A percentile compares a stretch with the other conserved stretches of the same genome.
phyloP scores from a whole-genome alignment of 92 coral and sea anemone species.

The Phymanthus crucifer region DNA sequence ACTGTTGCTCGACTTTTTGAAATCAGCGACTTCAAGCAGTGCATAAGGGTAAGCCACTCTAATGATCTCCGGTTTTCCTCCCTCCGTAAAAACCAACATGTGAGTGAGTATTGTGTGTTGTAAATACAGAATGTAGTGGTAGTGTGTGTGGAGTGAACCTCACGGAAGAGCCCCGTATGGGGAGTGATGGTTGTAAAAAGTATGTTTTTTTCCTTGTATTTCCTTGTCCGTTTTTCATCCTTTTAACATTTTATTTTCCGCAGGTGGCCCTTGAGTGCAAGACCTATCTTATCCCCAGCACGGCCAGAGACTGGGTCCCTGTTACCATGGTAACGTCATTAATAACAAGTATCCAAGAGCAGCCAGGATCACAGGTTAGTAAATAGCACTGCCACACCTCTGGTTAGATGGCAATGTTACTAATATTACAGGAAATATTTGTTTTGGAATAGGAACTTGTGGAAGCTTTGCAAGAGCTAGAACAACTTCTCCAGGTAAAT shows the following conservation, averaged over 20 bases:
- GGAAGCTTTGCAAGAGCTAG: constrained; percentile 53
- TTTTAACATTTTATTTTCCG: not conserved
- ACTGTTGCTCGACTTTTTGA: constrained; percentile 77
- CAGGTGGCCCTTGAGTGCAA: constrained; percentile 73
- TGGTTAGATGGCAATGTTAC: not conserved
- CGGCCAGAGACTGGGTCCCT: constrained; percentile 90
- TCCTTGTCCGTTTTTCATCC: too few species aligned
- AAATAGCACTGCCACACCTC: not conserved
- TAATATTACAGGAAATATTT: not conserved
- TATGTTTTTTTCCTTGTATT: too few species aligned
- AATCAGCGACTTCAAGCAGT: constrained; percentile 68
- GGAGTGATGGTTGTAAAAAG: too few species aligned
- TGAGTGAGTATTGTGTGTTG: too few species aligned
- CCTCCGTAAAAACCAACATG: too few species aligned
- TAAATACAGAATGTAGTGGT: too few species aligned
- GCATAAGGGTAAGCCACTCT: constrained; percentile 45
- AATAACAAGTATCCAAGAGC: constrained; percentile 50
- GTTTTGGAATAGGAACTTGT: constrained; percentile 44
- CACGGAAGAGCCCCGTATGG: too few species aligned
- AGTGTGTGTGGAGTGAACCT: too few species aligned
- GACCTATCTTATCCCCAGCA: constrained; percentile 70
- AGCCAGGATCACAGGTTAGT: constrained; percentile 41
- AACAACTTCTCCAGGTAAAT: constrained; percentile 57
- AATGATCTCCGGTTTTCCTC: not conserved
- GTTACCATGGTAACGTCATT: constrained; percentile 66